A percentile compares a stretch with the other conserved stretches of the same genome.
phyloP scores from a whole-genome alignment of 2,797 vertebrate genomes.

The Phyllotis vaccarum region DNA sequence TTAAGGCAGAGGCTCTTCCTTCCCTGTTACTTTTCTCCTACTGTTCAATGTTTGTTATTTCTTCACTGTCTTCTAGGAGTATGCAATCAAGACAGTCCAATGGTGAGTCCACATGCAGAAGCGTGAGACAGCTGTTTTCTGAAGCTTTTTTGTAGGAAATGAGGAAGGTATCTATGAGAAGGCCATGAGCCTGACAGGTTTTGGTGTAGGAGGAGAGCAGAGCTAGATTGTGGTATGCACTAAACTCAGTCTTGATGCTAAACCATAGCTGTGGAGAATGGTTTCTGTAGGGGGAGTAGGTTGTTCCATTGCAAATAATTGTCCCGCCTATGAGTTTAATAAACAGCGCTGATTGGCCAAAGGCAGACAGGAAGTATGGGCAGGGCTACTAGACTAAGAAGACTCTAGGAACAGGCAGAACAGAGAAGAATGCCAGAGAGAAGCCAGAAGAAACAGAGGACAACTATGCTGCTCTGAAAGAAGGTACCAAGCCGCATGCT shows the following conservation, averaged over 20 bases:
- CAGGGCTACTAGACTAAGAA: too few relatives aligned
- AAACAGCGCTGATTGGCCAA: too few relatives aligned
- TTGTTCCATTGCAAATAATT: too few relatives aligned
- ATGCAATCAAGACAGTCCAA: neutral
- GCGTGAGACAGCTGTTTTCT: fast-evolving
- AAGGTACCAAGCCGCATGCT: too few relatives aligned
- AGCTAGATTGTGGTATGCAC: neutral
- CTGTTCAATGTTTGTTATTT: neutral
- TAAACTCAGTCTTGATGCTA: neutral
- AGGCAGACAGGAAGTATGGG: too few relatives aligned
- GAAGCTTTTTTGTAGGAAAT: neutral
- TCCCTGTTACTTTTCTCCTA: neutral
- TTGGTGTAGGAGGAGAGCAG: neutral
- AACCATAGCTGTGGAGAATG: neutral
- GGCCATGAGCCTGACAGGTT: neutral
- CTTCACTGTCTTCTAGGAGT: neutral
- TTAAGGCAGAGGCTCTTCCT: neutral
- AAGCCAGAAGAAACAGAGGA: too few relatives aligned
- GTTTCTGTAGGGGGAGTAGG: too few relatives aligned
- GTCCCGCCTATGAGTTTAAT: too few relatives aligned
- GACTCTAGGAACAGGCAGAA: too few relatives aligned
- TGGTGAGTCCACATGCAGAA: too few relatives aligned
- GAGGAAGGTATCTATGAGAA: neutral
- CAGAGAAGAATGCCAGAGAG: too few relatives aligned
- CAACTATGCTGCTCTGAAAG: too few relatives aligned